Conservation (phyloP, 2,797 vertebrate genomes). For the Falco peregrinus region DNA sequence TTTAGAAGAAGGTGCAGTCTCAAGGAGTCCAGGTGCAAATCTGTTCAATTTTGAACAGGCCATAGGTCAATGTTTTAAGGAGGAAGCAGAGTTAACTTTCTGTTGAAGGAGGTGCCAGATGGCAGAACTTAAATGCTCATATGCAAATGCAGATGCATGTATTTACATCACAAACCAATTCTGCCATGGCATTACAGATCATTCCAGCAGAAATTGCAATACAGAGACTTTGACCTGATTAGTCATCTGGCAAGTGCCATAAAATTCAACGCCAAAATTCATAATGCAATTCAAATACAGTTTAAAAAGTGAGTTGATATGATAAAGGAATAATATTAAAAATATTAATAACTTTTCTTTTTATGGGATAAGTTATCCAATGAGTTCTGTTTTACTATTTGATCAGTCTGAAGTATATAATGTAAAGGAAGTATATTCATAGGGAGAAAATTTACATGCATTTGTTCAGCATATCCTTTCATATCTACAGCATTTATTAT, state of each 20-base stretch:
- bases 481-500: not conserved
- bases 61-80: not conserved
- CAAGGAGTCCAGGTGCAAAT: not conserved
- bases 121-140: not conserved
- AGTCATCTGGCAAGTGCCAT: not conserved
- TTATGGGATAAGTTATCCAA: not conserved
- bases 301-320: not conserved
- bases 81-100: not conserved
- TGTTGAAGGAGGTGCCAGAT: not conserved
- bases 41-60: not conserved
- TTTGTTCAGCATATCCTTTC: not conserved
- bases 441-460: not conserved
- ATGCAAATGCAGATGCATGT: not conserved
- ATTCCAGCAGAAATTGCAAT: not conserved
- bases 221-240: not conserved
- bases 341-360: not conserved
- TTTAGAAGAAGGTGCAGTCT: not conserved
- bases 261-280: not conserved
- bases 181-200: not conserved
- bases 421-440: not conserved
- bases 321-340: not conserved
- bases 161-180: not conserved
- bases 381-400: slow-evolving; percentile 7
- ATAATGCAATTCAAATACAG: not conserved
- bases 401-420: not conserved